Evolutionary conservation across 2,797 vertebrate genomes (phyloP).

Genomic region (Yasuhikotakia modesta): DNA sequence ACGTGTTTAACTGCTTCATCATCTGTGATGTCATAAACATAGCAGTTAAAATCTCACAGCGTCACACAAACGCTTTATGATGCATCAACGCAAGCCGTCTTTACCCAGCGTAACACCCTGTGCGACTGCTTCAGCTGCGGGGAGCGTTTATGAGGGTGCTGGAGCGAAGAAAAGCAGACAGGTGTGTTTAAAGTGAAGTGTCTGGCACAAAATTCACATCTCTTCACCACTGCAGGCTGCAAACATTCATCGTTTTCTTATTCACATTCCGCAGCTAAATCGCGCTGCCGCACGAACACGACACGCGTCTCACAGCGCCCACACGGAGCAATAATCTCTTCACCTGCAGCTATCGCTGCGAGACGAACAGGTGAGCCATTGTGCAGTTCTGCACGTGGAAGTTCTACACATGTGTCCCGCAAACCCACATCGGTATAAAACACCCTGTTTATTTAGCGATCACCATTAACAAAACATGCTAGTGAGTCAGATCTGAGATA

Average conservation of each 20-base stretch:
- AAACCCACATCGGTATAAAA: not conserved
- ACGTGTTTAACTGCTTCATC: not conserved
- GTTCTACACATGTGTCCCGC: not conserved
- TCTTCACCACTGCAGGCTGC: constrained; percentile 5
- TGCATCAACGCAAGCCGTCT: not conserved
- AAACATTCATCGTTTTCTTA: constrained; percentile 15
- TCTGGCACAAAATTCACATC: constrained; percentile 25
- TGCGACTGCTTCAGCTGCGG: constrained; percentile 32
- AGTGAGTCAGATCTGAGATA: constrained; percentile 44
- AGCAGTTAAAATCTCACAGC: not conserved
- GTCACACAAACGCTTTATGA: constrained; percentile 8
- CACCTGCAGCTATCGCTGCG: constrained; percentile 14
- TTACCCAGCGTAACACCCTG: not conserved
- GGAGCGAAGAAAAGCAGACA: constrained; percentile 49
- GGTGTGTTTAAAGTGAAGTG: constrained; percentile 45
- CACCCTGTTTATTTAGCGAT: constrained; percentile 47
- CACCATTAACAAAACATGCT: constrained; percentile 60
- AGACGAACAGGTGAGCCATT: constrained; percentile 33
- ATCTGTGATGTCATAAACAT: not conserved
- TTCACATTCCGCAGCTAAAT: constrained; percentile 19
- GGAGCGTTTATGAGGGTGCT: constrained; percentile 41
- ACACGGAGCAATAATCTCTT: constrained; percentile 30
- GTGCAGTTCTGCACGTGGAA: not conserved
- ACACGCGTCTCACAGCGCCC: not conserved
- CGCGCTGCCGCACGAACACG: not conserved